Conservation (phyloP, 2,113 vertebrate genomes). For the Xenus cinereus region DNA sequence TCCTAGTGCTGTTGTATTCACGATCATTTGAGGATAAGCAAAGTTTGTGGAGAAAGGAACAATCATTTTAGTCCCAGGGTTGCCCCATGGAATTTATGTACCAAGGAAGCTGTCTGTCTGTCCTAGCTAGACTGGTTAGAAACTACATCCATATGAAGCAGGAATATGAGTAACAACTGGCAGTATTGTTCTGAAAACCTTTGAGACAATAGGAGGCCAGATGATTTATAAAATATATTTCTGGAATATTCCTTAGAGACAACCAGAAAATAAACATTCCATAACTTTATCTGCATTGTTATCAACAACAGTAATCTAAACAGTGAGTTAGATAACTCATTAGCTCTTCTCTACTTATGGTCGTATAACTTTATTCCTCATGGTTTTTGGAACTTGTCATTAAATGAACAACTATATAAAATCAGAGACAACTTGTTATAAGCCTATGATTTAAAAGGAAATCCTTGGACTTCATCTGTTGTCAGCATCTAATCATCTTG, state of each 20-base stretch:
- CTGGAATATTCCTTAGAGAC: background rate
- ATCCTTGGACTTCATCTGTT: constrained; percentile 87
- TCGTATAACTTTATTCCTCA: background rate
- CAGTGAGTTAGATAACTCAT: background rate
- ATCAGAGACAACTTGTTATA: background rate
- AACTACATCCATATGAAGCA: background rate
- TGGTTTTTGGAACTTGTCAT: background rate
- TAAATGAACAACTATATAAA: background rate
- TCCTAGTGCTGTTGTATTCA: background rate
- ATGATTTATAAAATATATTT: background rate
- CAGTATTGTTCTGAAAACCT: background rate
- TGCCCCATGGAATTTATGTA: background rate
- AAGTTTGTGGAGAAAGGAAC: background rate
- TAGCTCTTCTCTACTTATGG: background rate
- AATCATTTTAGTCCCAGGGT: background rate
- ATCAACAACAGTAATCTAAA: background rate
- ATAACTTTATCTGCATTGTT: background rate
- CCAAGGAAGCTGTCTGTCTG: background rate
- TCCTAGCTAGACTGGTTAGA: background rate
- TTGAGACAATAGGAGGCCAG: background rate
- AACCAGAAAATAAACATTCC: background rate
- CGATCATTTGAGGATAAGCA: background rate
- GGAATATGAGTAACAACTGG: background rate
- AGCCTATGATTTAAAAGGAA: background rate
- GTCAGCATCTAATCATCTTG: constrained; percentile 83